Evolutionary conservation across 2,113 vertebrate species (phyloP).

Genomic region (Oceanites oceanicus): DNA sequence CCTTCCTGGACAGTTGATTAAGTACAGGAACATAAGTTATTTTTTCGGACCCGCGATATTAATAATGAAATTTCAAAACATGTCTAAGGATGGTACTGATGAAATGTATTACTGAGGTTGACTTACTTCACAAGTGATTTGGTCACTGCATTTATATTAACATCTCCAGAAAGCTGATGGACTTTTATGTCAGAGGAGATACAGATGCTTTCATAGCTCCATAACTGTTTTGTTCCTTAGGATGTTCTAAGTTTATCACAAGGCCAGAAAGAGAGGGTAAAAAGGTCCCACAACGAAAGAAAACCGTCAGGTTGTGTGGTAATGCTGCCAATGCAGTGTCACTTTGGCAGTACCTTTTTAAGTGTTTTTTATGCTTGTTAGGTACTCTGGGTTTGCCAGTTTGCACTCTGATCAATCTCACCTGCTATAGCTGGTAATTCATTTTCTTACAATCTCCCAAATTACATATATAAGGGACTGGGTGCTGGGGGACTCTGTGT

Average conservation of each 20-base stretch:
- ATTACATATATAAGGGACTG: not conserved
- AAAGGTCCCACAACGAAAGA: not conserved
- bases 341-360: not conserved
- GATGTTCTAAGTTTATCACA: not conserved
- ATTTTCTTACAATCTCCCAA: not conserved
- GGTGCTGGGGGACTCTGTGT: not conserved
- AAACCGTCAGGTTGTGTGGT: not conserved
- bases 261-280: not conserved
- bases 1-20: not conserved
- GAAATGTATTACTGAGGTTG: not conserved
- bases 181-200: not conserved
- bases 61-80: not conserved
- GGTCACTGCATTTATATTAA: not conserved
- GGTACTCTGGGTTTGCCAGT: not conserved
- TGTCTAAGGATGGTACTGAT: not conserved
- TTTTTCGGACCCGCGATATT: not conserved
- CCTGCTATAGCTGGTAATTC: not conserved
- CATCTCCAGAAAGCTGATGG: not conserved
- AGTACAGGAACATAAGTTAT: not conserved
- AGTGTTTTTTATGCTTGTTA: not conserved
- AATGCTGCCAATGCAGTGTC: not conserved
- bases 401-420: not conserved
- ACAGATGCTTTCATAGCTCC: not conserved
- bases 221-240: not conserved
- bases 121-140: not conserved